Evolutionary conservation across 2,113 vertebrate genomes (phyloP).

Genomic region (Zootoca vivipara): DNA sequence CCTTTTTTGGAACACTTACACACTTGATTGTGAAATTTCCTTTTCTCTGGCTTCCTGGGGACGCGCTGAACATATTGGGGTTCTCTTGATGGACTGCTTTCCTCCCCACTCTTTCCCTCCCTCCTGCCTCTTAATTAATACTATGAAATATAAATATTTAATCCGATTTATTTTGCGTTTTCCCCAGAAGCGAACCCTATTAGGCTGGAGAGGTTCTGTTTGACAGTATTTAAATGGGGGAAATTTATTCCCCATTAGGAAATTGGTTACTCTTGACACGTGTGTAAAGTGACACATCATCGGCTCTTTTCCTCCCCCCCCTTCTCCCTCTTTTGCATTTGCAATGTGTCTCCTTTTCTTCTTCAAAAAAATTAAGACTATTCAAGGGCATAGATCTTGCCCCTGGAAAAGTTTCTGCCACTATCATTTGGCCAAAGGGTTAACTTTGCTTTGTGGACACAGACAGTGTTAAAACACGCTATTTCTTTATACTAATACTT

Average conservation of each 20-base stretch:
- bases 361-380: constrained; percentile 31
- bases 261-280: constrained; percentile 61
- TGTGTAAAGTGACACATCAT: constrained; percentile 56
- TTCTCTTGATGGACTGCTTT: constrained; percentile 78
- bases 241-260: constrained; percentile 65
- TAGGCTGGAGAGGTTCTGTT: constrained; percentile 58
- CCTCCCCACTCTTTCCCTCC: constrained; percentile 14
- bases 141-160: constrained; percentile 74
- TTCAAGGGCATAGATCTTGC: constrained; percentile 37
- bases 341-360: background rate
- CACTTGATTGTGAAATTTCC: constrained; percentile 81
- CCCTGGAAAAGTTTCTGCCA: constrained; percentile 35
- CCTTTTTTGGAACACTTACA: constrained; percentile 87
- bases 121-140: constrained; percentile 76
- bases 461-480: constrained; percentile 34
- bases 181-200: constrained; percentile 68
- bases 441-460: constrained; percentile 4
- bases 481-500: constrained; percentile 10
- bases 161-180: constrained; percentile 71
- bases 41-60: constrained; percentile 74
- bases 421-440: background rate
- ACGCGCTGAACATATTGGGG: constrained; percentile 81
- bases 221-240: constrained; percentile 72
- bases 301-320: constrained; percentile 60
- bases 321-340: constrained; percentile 44